phyloP scores from a whole-genome alignment of 2,888 invertebrate species.

The Halictus ligatus region DNA sequence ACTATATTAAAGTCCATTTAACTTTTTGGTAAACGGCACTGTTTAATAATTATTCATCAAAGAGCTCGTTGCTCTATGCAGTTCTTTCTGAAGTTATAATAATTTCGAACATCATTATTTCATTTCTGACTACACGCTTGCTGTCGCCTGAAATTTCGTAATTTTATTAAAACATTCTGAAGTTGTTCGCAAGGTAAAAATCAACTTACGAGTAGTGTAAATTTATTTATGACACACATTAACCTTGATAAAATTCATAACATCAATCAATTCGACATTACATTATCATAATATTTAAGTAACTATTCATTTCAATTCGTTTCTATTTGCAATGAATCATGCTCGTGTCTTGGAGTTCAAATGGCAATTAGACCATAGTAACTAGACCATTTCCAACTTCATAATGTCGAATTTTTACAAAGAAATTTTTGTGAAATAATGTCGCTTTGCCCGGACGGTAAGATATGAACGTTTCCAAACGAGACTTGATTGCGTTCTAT shows the following conservation, averaged over 20 bases:
- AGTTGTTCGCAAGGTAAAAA: background rate
- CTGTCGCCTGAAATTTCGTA: background rate
- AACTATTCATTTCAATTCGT: background rate
- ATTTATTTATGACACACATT: background rate
- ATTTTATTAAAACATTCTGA: background rate
- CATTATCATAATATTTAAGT: too few species aligned
- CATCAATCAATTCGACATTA: background rate
- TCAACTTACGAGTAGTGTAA: background rate
- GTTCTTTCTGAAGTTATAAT: background rate
- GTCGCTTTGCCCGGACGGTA: constrained; percentile 19
- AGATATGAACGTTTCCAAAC: constrained; percentile 7
- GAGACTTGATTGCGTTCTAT: background rate
- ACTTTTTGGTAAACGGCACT: background rate
- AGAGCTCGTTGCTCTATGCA: background rate
- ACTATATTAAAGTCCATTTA: background rate
- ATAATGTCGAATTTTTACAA: background rate
- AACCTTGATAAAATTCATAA: constrained; percentile 22
- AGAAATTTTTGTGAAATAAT: background rate
- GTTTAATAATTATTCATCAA: background rate
- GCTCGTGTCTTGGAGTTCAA: background rate
- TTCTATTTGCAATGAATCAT: background rate
- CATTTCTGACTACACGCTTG: background rate
- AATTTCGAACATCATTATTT: background rate
- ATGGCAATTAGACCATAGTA: background rate
- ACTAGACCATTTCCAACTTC: too few species aligned